A percentile compares a stretch with the other conserved stretches of the same genome.
phyloP scores from a whole-genome alignment of 2,888 invertebrate species.

The Cosmorhoe ocellata region DNA sequence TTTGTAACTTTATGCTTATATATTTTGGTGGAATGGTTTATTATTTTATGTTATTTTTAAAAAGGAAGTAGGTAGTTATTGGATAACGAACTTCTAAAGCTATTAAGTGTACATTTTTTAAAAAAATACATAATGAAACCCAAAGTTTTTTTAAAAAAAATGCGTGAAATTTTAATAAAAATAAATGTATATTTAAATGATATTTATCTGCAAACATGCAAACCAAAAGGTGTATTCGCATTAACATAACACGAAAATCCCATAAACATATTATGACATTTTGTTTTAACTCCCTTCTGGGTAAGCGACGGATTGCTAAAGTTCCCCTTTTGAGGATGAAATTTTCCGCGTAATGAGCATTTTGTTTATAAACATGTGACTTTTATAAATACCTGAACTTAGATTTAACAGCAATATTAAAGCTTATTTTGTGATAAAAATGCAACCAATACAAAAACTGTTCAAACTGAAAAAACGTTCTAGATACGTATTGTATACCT shows the following conservation, averaged over 20 bases:
- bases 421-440: too few species aligned
- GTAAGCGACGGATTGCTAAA: conserved; percentile 58
- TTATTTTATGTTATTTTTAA: too few species aligned
- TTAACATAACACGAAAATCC: conserved; percentile 79
- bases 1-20: too few species aligned
- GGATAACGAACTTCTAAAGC: too few species aligned
- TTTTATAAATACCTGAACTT: not conserved
- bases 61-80: too few species aligned
- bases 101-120: too few species aligned
- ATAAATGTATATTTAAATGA: conserved; percentile 31
- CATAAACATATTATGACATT: conserved; percentile 79
- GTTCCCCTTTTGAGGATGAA: conserved; percentile 54
- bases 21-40: too few species aligned
- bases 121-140: not conserved
- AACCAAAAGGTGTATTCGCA: conserved; percentile 54
- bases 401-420: too few species aligned
- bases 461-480: too few species aligned
- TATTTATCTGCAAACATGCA: conserved; percentile 34
- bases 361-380: conserved; percentile 36
- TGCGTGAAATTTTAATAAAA: not conserved
- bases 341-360: conserved; percentile 53
- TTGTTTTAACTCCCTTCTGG: conserved; percentile 72
- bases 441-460: too few species aligned
- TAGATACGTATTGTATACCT: too few species aligned
- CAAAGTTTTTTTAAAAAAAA: not conserved